Base-by-base conservation (phyloP, 2,888 invertebrate genomes). In the Dicycla oo region DNA sequence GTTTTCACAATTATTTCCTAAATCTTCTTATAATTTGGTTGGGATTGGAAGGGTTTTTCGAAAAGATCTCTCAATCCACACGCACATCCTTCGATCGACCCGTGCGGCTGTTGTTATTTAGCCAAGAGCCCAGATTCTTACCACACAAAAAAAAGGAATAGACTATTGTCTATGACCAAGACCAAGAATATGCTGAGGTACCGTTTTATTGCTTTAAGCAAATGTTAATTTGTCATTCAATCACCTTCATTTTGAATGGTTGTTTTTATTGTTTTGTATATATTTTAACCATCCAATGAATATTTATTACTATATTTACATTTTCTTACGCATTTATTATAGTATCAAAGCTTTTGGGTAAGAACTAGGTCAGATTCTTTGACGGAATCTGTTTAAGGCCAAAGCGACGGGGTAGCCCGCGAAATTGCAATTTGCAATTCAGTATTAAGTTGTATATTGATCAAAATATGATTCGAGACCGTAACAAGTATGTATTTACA, bases 221-320 rank as follows among this genome's bases (percentile, higher is more conserved):
- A 77, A 56, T 49, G 56, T 5, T 40, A 62, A 71, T 71, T 78
- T 61, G 1, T 23, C 18, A n/a, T 62, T 71, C 49, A 77, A 45
- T 53, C 30, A 62, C 43, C 23, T 51, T 51, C 6, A 71, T 75
- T 78, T 30, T 30, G 20, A 40, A 40, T 15, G n/a, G 11, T 30
- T 62, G 23, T 78, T 75, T 75, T 78, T 62, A 62, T 71, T 71
- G 51, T 71, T 62, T 56, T 23, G 26, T 7, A 18, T 51, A 38
- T 70, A 62, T 57, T 62, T 57, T 57, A 62, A 23, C 51, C 18
- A 38, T 40, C 7, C 5, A 40, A 78, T 75, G 51, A 75, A 75
- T 75, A 75, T 78, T 23, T 62, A 75, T 45, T 20, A 23, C 61
- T 51, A 0, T 23, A 54, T 76, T 69, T n/a, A 69, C 60, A 77